Conservation (phyloP, 2,888 invertebrate genomes). For the Ramazzottius varieornatus region DNA sequence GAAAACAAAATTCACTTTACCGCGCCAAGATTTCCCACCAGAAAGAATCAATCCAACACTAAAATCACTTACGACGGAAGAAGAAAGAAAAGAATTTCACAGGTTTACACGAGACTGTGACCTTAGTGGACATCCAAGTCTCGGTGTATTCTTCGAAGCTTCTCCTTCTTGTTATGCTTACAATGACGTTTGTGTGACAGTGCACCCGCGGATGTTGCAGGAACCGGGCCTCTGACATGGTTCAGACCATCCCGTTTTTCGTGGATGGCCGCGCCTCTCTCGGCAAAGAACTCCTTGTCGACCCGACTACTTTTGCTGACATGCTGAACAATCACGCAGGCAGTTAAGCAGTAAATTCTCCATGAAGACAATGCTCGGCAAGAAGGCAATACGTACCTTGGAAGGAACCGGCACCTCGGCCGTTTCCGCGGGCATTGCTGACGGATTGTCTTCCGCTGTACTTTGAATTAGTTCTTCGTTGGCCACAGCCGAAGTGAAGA, state of each 20-base stretch:
- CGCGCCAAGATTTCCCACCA: too few species aligned
- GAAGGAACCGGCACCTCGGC: too few species aligned
- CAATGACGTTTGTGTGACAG: conserved; percentile 42
- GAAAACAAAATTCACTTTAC: too few species aligned
- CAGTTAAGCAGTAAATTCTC: neutral
- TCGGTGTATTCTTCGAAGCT: conserved; percentile 53
- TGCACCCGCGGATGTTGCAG: neutral
- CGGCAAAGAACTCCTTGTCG: conserved; percentile 16
- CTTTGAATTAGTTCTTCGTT: too few species aligned
- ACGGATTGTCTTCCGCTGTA: too few species aligned
- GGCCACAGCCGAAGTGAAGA: too few species aligned
- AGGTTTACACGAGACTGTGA: too few species aligned
- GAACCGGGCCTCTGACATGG: neutral
- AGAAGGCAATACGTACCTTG: conserved; percentile 11
- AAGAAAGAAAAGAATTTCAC: too few species aligned
- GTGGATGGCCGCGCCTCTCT: neutral
- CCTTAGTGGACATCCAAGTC: conserved; percentile 37
- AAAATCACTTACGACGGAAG: too few species aligned
- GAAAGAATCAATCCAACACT: too few species aligned
- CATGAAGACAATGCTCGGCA: conserved; percentile 9
- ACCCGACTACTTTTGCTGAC: conserved; percentile 13
- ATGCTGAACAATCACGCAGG: conserved; percentile 13
- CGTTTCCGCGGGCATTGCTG: neutral
- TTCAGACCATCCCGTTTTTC: neutral
- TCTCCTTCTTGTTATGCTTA: conserved; percentile 70